Evolutionary conservation across 1,140 invertebrate species (phyloP), one percentile per base, ranked within the genome.

Genomic region (Drosophila mayri): DNA sequence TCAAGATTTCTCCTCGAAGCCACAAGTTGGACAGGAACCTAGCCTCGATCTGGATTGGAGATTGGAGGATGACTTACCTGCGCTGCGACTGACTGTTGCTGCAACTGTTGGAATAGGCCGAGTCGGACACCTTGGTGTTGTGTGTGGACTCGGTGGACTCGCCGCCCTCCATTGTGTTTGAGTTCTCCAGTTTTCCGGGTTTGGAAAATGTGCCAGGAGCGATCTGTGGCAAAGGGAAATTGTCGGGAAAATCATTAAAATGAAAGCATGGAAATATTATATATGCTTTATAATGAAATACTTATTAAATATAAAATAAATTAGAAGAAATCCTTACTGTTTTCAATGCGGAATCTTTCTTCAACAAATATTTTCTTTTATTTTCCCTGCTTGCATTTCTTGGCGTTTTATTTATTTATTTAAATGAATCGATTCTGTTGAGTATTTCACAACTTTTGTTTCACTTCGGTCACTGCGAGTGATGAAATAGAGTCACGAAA

Each of bases 51-150:
- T n/a, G n/a, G n/a, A n/a, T 25, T 25, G 4, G 4, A 25, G 1
- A 30, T 35, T 55, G 35, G 25, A 5, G 4, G 25, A 10, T 49
- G 20, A 72, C 85, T 86, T 86, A 96, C 96, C 96, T 97, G 75
- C 95, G 93, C 79, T 96, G 95, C 2, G 96, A 96, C 82, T 96
- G 96, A 67, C 95, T 96, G 92, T 96, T 96, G 74, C 95, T 96
- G 92, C 95, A 96, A 71, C 95, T 96, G 79, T 95, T 96, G 0
- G 96, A 96, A 88, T 96, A 96, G 2, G 95, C 96, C 12, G 96
- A 97, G 93, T 97, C 96, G 1, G 95, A 96, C 41, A 96, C 93
- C 86, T 96, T 96, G 0, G 94, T 95, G 57, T 92, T 92, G 41
- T 92, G 92, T 41, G 90, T 92, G 25, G 92, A 92, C 57, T 92